Evolutionary conservation across 2,113 vertebrate species (phyloP), one percentile per base, ranked within the genome.

Genomic region (Nettapus auritus): DNA sequence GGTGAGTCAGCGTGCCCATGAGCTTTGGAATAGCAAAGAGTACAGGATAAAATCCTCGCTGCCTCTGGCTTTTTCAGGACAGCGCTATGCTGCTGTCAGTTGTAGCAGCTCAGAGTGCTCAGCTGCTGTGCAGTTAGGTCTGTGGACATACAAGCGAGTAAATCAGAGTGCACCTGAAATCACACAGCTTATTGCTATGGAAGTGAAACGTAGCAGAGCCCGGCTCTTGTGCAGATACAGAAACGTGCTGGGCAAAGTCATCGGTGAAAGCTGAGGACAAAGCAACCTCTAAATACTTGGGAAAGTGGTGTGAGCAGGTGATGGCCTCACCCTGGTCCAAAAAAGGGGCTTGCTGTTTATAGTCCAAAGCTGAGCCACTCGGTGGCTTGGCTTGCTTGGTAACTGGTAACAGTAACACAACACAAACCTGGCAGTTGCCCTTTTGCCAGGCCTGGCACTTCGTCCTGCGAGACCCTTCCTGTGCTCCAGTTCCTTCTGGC

Each of bases 291-390:
- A 9, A 88, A 70, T 94, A 34, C 20, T 78, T 83, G 52, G 31
- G 64, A 33, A 81, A 25, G 83, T 83, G 68, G 68, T 92, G 86
- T 83, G 77, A 94, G 89, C 91, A 94, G 89, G 68, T 86, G 89
- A 91, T 21, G 2, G 74, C 83, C 68, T 88, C 73, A 16, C 22
- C 15, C 40, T 96, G 2, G 0, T 57, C 79, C 91, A 63, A 89
- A 94, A 89, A 94, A 91, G 44, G 86, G 34, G 40, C 33, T 66
- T 89, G 66, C 93, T 95, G 74, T 95, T 97, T 89, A 94, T 82
- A 96, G 89, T 63, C 62, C 64, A 78, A 2, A 84, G 66, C 66
- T 82, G 77, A 75, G 90, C 42, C 34, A 71, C 56, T 86, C 0
- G 0, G 8, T 44, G 74, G 16, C 31, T 92, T 81, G 60, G 60